A percentile compares a stretch with the other conserved stretches of the same genome.
These are phyloP conservation scores for Polydesmus complanatus DNA, from an alignment of 2,888 invertebrate species.

Conservation along the genomic window DNA sequence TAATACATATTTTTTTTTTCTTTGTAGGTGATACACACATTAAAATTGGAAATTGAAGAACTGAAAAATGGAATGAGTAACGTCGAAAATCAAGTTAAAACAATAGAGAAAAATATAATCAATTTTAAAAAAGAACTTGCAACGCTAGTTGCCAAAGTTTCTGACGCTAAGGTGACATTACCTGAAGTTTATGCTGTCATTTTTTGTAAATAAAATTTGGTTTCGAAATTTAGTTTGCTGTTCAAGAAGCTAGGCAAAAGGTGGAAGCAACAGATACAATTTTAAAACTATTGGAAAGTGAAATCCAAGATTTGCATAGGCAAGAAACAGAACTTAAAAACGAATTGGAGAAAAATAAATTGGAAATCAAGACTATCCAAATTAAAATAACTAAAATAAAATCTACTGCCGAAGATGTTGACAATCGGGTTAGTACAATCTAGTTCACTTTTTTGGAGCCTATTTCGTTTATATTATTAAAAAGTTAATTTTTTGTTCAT, in stretches of 20 bases:
- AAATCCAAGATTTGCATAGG: conserved; percentile 32
- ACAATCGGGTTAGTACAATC: conserved; percentile 41
- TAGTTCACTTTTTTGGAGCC: too few relatives aligned
- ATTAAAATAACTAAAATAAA: conserved; percentile 35
- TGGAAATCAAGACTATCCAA: conserved; percentile 35
- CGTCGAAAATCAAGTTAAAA: conserved; percentile 31
- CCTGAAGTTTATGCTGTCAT: too few relatives aligned
- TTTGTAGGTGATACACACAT: conserved; percentile 53
- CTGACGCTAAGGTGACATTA: too few relatives aligned
- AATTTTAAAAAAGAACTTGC: too few relatives aligned
- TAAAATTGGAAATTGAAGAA: conserved; percentile 64
- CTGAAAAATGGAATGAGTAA: conserved; percentile 48
- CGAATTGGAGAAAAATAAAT: conserved; percentile 31
- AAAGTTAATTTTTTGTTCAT: too few relatives aligned
- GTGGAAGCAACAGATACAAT: conserved; percentile 21
- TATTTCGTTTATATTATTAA: too few relatives aligned
- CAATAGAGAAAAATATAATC: conserved; percentile 27
- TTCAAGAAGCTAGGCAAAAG: conserved; percentile 11
- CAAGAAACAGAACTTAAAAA: conserved; percentile 36
- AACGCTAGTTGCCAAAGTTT: too few relatives aligned
- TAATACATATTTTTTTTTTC: background rate
- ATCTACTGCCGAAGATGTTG: conserved; percentile 46
- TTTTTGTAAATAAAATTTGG: background rate
- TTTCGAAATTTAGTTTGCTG: conserved; percentile 13
- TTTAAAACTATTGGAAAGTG: conserved; percentile 21